phyloP scores from a whole-genome alignment of 1,140 invertebrate genomes.

The Eumaeus atala region DNA sequence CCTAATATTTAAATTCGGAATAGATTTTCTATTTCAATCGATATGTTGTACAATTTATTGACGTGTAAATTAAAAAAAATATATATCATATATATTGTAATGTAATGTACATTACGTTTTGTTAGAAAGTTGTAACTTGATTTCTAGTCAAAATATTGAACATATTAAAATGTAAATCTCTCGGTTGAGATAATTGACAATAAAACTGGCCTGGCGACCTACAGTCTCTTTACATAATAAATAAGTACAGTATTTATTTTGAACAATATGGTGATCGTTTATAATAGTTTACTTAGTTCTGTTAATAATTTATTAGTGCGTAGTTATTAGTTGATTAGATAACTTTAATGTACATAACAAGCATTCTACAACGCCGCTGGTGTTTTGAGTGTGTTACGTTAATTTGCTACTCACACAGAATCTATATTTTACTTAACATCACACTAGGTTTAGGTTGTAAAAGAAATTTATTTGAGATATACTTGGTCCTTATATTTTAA shows the following conservation, averaged over 20 bases:
- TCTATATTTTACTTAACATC: too few relatives aligned
- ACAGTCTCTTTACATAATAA: conserved; percentile 33
- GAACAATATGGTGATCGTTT: conserved; percentile 30
- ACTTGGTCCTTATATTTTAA: too few relatives aligned
- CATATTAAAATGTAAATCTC: conserved; percentile 70
- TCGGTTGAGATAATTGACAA: conserved; percentile 64
- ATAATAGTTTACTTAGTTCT: conserved; percentile 24
- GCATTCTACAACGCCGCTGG: too few relatives aligned
- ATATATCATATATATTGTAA: conserved; percentile 38
- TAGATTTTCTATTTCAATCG: conserved; percentile 44
- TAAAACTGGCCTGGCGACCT: conserved; percentile 60
- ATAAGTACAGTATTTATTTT: conserved; percentile 63
- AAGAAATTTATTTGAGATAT: too few relatives aligned
- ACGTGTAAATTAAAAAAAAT: conserved; percentile 62
- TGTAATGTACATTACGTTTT: conserved; percentile 68
- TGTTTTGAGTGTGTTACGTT: too few relatives aligned
- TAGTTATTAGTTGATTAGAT: neutral
- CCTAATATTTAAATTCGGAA: conserved; percentile 8
- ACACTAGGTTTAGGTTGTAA: too few relatives aligned
- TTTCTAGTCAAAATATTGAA: conserved; percentile 74
- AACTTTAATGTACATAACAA: neutral
- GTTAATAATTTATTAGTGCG: conserved; percentile 26
- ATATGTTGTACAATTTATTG: conserved; percentile 63
- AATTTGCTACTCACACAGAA: too few relatives aligned
- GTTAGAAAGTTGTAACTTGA: conserved; percentile 69